phyloP scores from a whole-genome alignment of 2,113 vertebrate species.

The Callithrix jacchus region DNA sequence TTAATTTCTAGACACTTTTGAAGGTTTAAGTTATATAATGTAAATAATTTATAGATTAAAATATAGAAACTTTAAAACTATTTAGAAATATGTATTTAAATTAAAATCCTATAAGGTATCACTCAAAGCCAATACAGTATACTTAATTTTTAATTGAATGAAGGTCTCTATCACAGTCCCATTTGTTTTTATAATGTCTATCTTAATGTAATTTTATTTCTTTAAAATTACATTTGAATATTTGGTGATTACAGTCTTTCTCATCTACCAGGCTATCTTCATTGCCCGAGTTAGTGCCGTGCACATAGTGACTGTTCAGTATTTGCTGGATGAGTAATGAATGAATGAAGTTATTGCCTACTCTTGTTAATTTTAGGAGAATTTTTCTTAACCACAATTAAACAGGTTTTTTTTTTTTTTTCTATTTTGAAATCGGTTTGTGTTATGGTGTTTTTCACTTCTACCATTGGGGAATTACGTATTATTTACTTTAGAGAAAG shows the following conservation, averaged over 20 bases:
- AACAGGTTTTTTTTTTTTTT: background rate
- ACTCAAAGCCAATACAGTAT: background rate
- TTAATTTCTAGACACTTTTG: conserved; percentile 39
- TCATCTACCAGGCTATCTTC: background rate
- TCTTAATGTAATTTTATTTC: conserved; percentile 6
- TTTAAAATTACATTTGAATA: conserved; percentile 9
- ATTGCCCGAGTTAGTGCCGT: background rate
- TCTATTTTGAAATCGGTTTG: conserved; percentile 26
- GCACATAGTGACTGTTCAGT: background rate
- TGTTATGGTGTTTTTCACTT: conserved; percentile 23
- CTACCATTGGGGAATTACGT: background rate
- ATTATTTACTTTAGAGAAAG: conserved; percentile 31
- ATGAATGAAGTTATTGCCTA: background rate
- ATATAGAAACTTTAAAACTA: background rate
- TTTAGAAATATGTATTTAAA: background rate
- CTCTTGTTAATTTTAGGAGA: conserved; percentile 25
- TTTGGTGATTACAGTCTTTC: conserved; percentile 2
- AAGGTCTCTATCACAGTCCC: background rate
- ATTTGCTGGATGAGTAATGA: background rate
- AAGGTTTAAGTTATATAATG: background rate
- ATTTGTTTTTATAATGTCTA: conserved; percentile 11
- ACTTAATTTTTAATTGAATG: conserved; percentile 32
- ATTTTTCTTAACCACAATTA: conserved; percentile 8
- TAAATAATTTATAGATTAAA: conserved; percentile 36
- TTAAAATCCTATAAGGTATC: background rate